Conservation (phyloP, 2,888 invertebrate species). For the Rapana venosa region DNA sequence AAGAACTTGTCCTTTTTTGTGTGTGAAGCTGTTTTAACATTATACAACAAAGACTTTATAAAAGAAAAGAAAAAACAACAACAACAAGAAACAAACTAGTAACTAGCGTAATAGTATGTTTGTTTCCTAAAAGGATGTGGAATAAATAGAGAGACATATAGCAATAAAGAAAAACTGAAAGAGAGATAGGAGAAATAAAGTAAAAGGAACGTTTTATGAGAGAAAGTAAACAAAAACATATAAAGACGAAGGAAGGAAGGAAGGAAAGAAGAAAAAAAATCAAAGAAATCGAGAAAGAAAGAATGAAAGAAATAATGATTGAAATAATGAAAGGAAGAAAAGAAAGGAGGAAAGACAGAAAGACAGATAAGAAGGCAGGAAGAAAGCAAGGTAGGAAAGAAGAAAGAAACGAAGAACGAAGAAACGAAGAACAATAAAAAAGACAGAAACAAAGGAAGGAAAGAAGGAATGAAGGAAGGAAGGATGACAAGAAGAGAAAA, state of each 20-base stretch:
- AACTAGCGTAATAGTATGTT: too few species aligned
- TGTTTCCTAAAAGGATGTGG: too few species aligned
- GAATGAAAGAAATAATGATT: not conserved
- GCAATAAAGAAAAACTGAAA: too few species aligned
- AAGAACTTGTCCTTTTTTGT: not conserved
- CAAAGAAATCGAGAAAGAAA: not conserved
- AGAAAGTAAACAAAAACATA: not conserved
- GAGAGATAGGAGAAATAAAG: too few species aligned
- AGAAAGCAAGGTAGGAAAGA: not conserved
- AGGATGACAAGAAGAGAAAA: not conserved
- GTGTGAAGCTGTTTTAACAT: not conserved
- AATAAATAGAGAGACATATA: too few species aligned
- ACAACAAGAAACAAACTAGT: too few species aligned
- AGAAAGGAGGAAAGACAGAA: too few species aligned
- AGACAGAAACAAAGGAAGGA: not conserved
- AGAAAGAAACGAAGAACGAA: not conserved
- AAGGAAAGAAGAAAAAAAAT: not conserved
- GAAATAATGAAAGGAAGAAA: not conserved
- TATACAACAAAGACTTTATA: not conserved
- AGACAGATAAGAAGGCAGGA: too few species aligned
- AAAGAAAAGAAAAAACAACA: too few species aligned
- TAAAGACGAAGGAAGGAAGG: not conserved
- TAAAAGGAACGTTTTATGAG: too few species aligned
- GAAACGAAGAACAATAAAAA: not conserved
- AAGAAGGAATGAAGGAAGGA: too few species aligned